These are phyloP conservation scores for Piprites chloris DNA, from an alignment of 2,113 vertebrate species.

Conservation along the genomic window DNA sequence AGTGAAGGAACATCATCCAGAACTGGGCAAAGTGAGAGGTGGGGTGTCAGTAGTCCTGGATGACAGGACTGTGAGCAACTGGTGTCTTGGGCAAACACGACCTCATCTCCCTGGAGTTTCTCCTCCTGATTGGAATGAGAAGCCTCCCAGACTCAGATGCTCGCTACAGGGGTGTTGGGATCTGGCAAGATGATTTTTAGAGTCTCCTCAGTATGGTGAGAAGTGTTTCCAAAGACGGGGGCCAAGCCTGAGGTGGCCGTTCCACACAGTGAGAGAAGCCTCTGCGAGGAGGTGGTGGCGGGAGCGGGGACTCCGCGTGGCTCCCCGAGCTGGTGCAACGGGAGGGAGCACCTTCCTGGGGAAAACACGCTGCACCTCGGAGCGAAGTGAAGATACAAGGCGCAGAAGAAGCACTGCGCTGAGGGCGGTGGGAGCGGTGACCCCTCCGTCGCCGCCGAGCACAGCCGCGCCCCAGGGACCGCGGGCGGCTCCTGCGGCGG, in stretches of 20 bases:
- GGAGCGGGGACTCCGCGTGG: not conserved
- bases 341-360: fast-evolving
- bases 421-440: too few species aligned
- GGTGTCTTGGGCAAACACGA: not conserved
- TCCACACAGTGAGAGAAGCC: not conserved
- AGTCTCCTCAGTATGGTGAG: not conserved
- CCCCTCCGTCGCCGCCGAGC: not conserved
- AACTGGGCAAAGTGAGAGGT: not conserved
- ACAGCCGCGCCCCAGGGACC: not conserved
- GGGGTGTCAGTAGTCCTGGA: not conserved
- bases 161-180: fast-evolving
- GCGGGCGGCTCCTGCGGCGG: not conserved
- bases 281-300: not conserved
- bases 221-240: not conserved
- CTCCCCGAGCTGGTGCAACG: not conserved
- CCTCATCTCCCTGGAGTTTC: not conserved
- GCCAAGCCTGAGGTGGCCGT: not conserved
- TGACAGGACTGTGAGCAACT: not conserved
- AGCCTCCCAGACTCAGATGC: fast-evolving
- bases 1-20: not conserved
- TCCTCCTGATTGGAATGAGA: not conserved
- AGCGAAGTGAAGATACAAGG: fast-evolving
- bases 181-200: not conserved
- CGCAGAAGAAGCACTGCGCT: not conserved
- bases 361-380: fast-evolving